Evolutionary conservation across 2,797 vertebrate species (phyloP).

Genomic region (Percopsis omiscomaycus): DNA sequence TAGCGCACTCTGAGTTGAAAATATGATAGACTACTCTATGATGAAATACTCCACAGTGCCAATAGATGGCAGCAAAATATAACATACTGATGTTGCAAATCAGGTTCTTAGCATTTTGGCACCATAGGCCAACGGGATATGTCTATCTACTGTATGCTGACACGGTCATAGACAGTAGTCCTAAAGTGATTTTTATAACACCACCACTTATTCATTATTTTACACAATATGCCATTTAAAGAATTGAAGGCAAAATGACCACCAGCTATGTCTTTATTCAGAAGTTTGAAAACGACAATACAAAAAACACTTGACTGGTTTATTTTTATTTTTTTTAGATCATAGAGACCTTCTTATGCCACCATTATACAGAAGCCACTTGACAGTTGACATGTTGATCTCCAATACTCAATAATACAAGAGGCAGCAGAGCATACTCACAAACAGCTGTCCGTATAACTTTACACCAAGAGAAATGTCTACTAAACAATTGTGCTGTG

Average conservation of each 20-base stretch:
- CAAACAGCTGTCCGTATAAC: conserved; percentile 73
- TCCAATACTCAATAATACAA: conserved; percentile 75
- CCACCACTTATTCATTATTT: conserved; percentile 2
- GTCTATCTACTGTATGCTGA: too few species aligned
- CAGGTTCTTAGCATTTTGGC: conserved; percentile 12
- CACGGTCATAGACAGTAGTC: too few species aligned
- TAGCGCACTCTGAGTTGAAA: background rate
- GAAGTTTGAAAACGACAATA: conserved; percentile 78
- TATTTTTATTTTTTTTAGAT: conserved; percentile 64
- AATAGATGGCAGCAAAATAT: conserved; percentile 26
- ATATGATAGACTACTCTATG: background rate
- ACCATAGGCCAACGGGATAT: too few species aligned
- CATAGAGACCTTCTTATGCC: conserved; percentile 70
- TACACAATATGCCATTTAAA: conserved; percentile 35
- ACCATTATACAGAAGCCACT: conserved; percentile 81
- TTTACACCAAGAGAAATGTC: conserved; percentile 76
- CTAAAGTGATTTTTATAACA: background rate
- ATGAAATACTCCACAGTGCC: background rate
- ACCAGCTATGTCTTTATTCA: conserved; percentile 82
- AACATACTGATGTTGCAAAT: conserved; percentile 26
- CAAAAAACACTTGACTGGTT: conserved; percentile 71
- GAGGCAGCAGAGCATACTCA: conserved; percentile 75
- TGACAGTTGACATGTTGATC: conserved; percentile 74
- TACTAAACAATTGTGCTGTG: conserved; percentile 75
- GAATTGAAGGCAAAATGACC: conserved; percentile 57